Evolutionary conservation across 2,113 vertebrate species (phyloP), one percentile per base, ranked within the genome.

Genomic region (Pseudorectes ferrugineus): DNA sequence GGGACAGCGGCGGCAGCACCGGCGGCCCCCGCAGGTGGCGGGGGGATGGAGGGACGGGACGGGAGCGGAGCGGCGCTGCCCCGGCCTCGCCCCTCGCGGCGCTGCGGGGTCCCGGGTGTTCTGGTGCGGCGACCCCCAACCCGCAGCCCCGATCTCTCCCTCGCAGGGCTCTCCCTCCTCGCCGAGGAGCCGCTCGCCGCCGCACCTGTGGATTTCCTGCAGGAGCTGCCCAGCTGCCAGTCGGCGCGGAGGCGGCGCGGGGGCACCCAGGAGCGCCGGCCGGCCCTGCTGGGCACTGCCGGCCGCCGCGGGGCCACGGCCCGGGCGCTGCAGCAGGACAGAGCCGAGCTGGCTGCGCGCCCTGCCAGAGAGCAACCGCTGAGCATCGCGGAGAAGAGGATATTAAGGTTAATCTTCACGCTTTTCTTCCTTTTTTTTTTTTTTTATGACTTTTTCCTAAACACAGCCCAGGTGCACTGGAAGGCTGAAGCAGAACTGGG

Each of bases 201-300:
- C 31, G 92, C 96, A 23, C 70, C 96, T 25, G 95, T 94, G 79
- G 96, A 96, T 92, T 98, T 99, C 92, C 96, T 99, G 95, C 98
- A 99, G 95, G 98, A 99, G 97, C 91, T 99, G 51, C 99, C 99
- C 81, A 99, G 99, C 94, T 99, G 98, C 97, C 98, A 95, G 96
- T 98, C 99, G 8, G 96, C 98, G 57, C 97, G 98, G 48, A 98
- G 99, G 86, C 98, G 98, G 51, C 98, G 98, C 2, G 52, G 92
- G 55, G 93, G 45, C 29, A 9, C 11, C 9, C 62, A n/a, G 52
- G 72, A 67, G 10, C 62, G 51, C 22, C 36, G 42, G 46, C 51
- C 72, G 26, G 92, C 91, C 63, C 84, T 5, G 74, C 26, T 19
- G 87, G 65, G 49, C 31, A 3, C 93, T 48, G 45, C 31, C 17